A percentile compares a stretch with the other conserved stretches of the same genome.
phyloP scores from a whole-genome alignment of 1,140 invertebrate genomes.

The Scaptodrosophila lebanonensis region DNA sequence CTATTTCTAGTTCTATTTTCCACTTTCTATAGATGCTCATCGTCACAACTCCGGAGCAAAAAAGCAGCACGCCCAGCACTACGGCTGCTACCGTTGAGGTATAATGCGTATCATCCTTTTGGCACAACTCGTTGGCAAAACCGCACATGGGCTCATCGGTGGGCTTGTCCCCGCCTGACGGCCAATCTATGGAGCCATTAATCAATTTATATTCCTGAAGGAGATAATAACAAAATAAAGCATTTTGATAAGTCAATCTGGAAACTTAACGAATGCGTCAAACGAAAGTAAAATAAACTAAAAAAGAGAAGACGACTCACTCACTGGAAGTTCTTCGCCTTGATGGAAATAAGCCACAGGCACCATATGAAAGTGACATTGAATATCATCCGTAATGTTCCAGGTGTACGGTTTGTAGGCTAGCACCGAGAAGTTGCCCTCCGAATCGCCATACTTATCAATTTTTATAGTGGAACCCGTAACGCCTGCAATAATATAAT shows the following conservation, averaged over 20 bases:
- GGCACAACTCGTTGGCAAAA: conserved; percentile 90
- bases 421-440: conserved; percentile 97
- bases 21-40: conserved; percentile 95
- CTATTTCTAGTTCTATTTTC: conserved; percentile 99
- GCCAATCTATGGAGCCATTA: conserved; percentile 86
- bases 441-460: conserved; percentile 94
- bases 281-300: conserved; percentile 43
- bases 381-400: conserved; percentile 79
- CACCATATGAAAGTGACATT: conserved; percentile 86
- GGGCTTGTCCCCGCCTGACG: conserved; percentile 86
- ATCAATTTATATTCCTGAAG: conserved; percentile 82
- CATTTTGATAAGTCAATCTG: no score
- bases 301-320: conserved; percentile 80
- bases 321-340: conserved; percentile 84
- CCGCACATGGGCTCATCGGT: conserved; percentile 95
- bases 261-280: conserved; percentile 9
- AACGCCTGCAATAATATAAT: conserved; percentile 83
- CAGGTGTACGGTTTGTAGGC: conserved; percentile 82
- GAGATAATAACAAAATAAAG: background rate
- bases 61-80: conserved; percentile 85
- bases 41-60: conserved; percentile 88
- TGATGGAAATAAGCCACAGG: conserved; percentile 90
- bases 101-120: conserved; percentile 86
- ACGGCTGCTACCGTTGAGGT: conserved; percentile 86
- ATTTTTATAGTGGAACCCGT: conserved; percentile 93